Evolutionary conservation across 1,140 invertebrate genomes (phyloP), one percentile per base, ranked within the genome.

Genomic region (Hyposmocoma kahamanoa): DNA sequence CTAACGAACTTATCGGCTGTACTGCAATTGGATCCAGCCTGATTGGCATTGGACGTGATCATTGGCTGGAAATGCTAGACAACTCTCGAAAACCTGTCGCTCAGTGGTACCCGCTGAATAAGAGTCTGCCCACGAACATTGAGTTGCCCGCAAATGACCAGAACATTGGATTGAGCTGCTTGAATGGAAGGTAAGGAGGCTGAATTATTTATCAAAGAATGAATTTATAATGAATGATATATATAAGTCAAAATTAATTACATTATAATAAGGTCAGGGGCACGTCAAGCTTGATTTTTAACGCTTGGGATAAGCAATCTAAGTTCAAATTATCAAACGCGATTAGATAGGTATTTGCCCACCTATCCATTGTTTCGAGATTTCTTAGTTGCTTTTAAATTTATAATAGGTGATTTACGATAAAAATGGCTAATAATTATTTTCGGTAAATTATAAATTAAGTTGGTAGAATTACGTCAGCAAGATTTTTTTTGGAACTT

Each of bases 31-130:
- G 95, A 0, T 91, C 92, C 0, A 90, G 88, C 43, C 90, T 92
- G 58, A 92, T 94, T 42, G 94, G 94, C 11, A 89, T 93, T 8
- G 95, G 95, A 1, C 89, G 93, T 36, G 94, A 96, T 68, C 95
- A 97, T 72, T 97, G 96, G 96, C 87, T 93, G 44, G 93, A 95
- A 77, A 96, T 96, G 94, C 67, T 96, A 65, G 93, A 95, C 69
- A 95, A 92, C 81, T 92, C 94, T 3, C 87, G 95, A 13, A 93
- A 93, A 72, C 94, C 94, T 0, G 92, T 96, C 0, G 93, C 95
- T 1, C 94, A 96, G 73, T 96, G 95, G 94, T 95, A 96, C 69
- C 88, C 92, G 0, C 85, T 96, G 32, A 89, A 91, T 73, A 93
- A 94, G 72, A 90, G 90, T 47, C 79, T 91, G 42, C 85, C 92